Conservation (phyloP, 2,797 vertebrate genomes). For the Lates japonicus region DNA sequence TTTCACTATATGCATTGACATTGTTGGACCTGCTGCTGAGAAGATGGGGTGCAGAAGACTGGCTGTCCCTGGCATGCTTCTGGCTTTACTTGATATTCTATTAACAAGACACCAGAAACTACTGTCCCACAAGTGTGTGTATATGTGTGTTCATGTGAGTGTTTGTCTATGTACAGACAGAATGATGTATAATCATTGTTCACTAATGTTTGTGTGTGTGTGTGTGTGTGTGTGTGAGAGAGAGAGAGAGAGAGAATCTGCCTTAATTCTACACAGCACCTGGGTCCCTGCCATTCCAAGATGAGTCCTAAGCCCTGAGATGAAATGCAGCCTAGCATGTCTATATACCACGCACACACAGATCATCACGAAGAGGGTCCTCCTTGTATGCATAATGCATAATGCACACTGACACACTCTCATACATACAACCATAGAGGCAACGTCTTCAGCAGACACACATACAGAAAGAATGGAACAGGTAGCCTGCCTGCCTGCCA, state of each 20-base stretch:
- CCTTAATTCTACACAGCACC: slow-evolving; percentile 54
- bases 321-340: slow-evolving; percentile 49
- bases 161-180: slow-evolving; percentile 11
- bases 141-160: slow-evolving; percentile 10
- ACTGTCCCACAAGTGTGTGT: slow-evolving; percentile 31
- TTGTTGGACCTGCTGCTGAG: background rate
- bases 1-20: background rate
- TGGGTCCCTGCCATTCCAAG: slow-evolving; percentile 36
- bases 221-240: background rate
- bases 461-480: slow-evolving; percentile 23
- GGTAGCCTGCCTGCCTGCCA: slow-evolving; percentile 63
- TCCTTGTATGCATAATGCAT: slow-evolving; percentile 28
- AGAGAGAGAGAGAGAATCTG: background rate
- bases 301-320: slow-evolving; percentile 44
- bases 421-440: slow-evolving; percentile 38
- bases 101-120: slow-evolving; percentile 21
- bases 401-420: slow-evolving; percentile 41
- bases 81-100: slow-evolving; percentile 36
- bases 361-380: slow-evolving; percentile 5
- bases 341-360: background rate
- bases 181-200: slow-evolving; percentile 27
- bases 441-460: slow-evolving; percentile 23
- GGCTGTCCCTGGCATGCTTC: slow-evolving; percentile 30
- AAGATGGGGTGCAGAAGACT: background rate
- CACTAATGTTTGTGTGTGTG: background rate